Base-by-base conservation (phyloP, 30 jellyfish, hydroid and myxozoan species). In the Chrysaora quinquecirrha region DNA sequence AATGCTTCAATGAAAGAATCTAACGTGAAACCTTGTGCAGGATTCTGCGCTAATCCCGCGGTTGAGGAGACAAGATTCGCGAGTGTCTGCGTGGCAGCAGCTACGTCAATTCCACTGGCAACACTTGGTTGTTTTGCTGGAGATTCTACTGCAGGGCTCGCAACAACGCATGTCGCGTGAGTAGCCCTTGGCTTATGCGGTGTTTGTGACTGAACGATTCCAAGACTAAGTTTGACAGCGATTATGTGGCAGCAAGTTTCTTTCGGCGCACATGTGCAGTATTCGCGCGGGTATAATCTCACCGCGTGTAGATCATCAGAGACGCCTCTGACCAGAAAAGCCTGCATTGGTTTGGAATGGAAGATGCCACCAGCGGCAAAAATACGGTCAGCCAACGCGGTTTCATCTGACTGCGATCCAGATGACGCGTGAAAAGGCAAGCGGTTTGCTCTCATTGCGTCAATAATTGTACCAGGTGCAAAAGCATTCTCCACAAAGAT, bases 191-290 rank as follows among this genome's bases (percentile, higher is more conserved):
- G 67, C 29, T 67, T 85, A n/a, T n/a, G n/a, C n/a, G n/a, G n/a
- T 64, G 34, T 93, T 1, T 87, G 75, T 29, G 87, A 49, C 64
- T 87, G 91, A 11, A 89, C 94, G 43, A 87, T 66, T 35, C 98
- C 98, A 3, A 93, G 83, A 34, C 97, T 82, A 34, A 93, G 64
- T 91, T 87, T 93, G 30, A 93, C 97, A 9, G 98, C 98, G 80
- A 93, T 50, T 46, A 93, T 75, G 35, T 93, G 98, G 21, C 97
- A 93, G 87, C 98, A 93, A 31, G 78, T 83, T 25, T 87, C 97
- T 23, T 75, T 81, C 24, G 64, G 52, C 48, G 86, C 86, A 48
- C 98, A 93, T 28, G 98, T 78, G 82, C 98, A 93, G 43, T 95
- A 93, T 73, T 93, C 95, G 32, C 91, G 95, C 34, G 98, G 98